Base-by-base conservation (phyloP, 2,797 vertebrate species). In the Luscinia megarhynchos region DNA sequence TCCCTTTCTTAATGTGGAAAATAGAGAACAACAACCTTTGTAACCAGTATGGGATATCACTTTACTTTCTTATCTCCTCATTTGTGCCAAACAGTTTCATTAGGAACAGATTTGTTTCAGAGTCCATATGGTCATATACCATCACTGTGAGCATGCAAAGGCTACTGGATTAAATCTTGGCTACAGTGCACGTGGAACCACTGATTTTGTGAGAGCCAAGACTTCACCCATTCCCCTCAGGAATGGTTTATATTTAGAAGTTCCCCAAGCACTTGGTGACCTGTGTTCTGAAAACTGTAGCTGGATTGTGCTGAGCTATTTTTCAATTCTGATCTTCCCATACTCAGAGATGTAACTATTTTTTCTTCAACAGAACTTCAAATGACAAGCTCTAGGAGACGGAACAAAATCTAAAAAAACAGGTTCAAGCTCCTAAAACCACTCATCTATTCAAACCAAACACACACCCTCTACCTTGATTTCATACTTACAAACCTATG, bases 381-480 rank as follows among this genome's bases (percentile, higher is more conserved):
- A 67, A 68, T 34, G 11, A 23, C 29, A 82, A 9, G 5, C 57
- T 80, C 72, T 36, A 82, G 27, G 73, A 87, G 4, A 40, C 63
- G 32, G 27, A 89, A 46, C 59, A 91, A 94, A 85, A 64, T 48
- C n/a, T 27, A 68, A 88, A 72, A 63, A 18, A 54, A 55, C 27
- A 64, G 0, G 14, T 69, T 90, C 41, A 84, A 76, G 17, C 3
- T 74, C 24, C 34, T 54, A 90, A 74, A 76, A 70, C 3, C 29
- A 48, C 68, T 92, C 34, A 74, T 87, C 6, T 74, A 67, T 59
- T 68, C 51, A 94, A 93, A 78, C 19, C 38, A 54, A 91, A 94
- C 30, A 76, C 34, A 90, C 2, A 11, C 41, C 40, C 24, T 90
- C 85, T 95, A 82, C 54, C 63, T 94, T 93, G 48, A 94, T 96